Evolutionary conservation across 2,888 invertebrate species (phyloP).

Genomic region (Tipula vernalis): DNA sequence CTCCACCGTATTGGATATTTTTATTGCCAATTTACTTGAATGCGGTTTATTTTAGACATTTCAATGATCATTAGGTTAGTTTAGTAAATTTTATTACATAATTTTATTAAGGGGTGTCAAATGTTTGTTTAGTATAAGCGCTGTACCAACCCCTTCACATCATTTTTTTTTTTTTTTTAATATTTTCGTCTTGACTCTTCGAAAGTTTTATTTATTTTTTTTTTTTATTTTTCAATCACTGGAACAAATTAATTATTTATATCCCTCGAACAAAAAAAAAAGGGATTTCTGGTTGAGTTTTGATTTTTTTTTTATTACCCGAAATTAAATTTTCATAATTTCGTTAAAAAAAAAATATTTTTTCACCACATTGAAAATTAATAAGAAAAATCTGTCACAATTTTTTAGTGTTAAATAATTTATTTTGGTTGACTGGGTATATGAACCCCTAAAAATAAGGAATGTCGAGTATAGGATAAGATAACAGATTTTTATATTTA

Average conservation of each 20-base stretch:
- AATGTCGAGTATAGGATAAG: background rate
- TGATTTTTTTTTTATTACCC: background rate
- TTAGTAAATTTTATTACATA: background rate
- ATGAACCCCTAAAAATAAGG: background rate
- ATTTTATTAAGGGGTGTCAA: background rate
- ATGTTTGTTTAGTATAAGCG: background rate
- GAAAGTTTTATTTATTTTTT: background rate
- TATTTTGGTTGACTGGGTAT: background rate
- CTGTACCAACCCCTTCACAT: background rate
- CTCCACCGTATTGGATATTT: background rate
- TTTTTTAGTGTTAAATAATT: background rate
- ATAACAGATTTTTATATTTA: background rate
- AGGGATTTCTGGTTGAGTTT: background rate
- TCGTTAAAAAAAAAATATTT: background rate
- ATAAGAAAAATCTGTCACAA: constrained; percentile 4
- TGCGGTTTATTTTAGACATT: background rate
- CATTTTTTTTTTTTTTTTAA: too few relatives aligned
- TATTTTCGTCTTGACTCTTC: too few relatives aligned
- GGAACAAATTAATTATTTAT: background rate
- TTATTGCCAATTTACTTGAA: background rate
- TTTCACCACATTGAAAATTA: background rate
- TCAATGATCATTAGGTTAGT: background rate
- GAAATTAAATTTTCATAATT: background rate
- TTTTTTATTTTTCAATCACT: background rate
- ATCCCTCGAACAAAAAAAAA: background rate